These are phyloP conservation scores for Malacoraja senta DNA, from an alignment of 2,797 vertebrate species.

Conservation along the genomic window DNA sequence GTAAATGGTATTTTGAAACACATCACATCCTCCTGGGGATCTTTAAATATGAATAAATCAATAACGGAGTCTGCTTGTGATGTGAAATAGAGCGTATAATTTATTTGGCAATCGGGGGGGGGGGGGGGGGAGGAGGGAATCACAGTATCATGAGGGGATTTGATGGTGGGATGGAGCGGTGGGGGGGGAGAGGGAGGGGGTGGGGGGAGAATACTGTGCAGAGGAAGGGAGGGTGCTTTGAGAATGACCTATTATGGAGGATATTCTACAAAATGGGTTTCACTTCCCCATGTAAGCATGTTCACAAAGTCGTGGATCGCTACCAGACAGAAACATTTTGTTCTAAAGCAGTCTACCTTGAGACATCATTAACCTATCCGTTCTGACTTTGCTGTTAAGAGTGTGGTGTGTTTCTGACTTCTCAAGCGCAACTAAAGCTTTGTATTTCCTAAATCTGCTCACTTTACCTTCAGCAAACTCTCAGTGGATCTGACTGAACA, in stretches of 20 bases:
- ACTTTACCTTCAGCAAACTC: neutral
- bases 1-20: neutral
- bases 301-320: slow-evolving; percentile 31
- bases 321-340: slow-evolving; percentile 29
- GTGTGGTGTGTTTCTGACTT: slow-evolving; percentile 23
- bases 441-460: slow-evolving; percentile 27
- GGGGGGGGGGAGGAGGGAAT: too few species aligned
- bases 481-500: neutral
- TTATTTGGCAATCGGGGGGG: neutral
- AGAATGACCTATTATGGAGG: neutral
- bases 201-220: neutral
- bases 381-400: slow-evolving; percentile 5
- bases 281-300: slow-evolving; percentile 12
- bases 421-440: slow-evolving; percentile 26
- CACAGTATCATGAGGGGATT: neutral
- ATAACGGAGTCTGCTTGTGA: neutral
- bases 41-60: neutral
- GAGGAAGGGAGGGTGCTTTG: neutral
- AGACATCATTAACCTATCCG: slow-evolving; percentile 16
- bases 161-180: neutral
- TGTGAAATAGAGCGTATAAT: neutral
- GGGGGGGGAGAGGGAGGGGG: neutral
- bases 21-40: too few species aligned
- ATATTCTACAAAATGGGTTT: neutral
- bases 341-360: slow-evolving; percentile 33